Base-by-base conservation (phyloP, 2,113 vertebrate genomes). In the Lanius collurio region DNA sequence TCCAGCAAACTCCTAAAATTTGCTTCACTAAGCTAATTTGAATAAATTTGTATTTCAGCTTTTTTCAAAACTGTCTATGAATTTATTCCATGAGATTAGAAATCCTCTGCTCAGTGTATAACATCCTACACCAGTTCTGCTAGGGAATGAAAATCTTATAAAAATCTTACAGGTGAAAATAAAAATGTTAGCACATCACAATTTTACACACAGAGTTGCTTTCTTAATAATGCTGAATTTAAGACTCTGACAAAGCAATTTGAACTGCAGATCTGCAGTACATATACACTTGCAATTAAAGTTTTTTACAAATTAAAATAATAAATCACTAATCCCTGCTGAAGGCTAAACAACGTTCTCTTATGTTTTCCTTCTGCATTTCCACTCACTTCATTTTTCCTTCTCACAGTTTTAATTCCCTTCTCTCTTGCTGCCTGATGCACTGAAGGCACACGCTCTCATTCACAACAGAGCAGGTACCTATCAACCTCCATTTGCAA, bases 11-110 rank as follows among this genome's bases (percentile, higher is more conserved):
- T 11, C 74, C 70, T 64, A 14, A 93, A 93, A 94, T 85, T 94
- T 89, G 74, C 86, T 92, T 95, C 91, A 92, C 87, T 94, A 87
- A 92, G 62, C 65, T 87, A 84, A 90, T 93, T 79, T 88, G 82
- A 95, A 92, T 92, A 91, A 87, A 94, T 96, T 64, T 84, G 55
- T 84, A 76, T 55, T 83, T 89, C 49, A 52, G 47, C 67, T 93
- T 92, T 94, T 82, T 79, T 59, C 26, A 68, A 89, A 93, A 63
- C 13, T 31, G 3, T 27, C 77, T 79, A 3, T 35, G 47, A 84
- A 87, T 87, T 91, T 83, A 82, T 94, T 87, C 64, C 26, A 53
- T 37, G 69, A 90, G 73, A 94, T 83, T 46, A 89, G 50, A 87
- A 94, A 73, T 63, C 44, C n/a, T 53, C 49, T 70, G 18, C 27